Evolutionary conservation across 1,140 invertebrate genomes (phyloP), one percentile per base, ranked within the genome.

Genomic region (Ceratitis capitata): DNA sequence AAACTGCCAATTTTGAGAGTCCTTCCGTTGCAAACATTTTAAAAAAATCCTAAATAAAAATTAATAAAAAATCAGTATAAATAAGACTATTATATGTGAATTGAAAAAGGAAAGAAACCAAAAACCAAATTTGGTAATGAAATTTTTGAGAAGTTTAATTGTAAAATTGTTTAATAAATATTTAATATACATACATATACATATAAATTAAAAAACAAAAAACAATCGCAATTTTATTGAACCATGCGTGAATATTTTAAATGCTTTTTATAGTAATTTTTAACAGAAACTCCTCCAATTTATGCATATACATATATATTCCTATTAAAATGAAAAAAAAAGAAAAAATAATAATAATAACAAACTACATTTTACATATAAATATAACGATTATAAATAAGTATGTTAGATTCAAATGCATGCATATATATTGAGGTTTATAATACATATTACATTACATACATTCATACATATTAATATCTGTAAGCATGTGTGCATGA

Each of bases 11-110:
- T 87, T 87, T 84, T 87, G 88, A 88, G 88, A 91, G 86, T 91
- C 89, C 89, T 91, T 90, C 89, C 89, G 89, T 89, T 91, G 89
- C 85, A 69, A 85, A 61, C 19, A 58, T 49, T 86, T 82, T 84
- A 51, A 47, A 26, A 32, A 86, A 84, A 86, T 6, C 47, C 19
- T 51, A 85, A 51, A 19, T 4, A 4, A 39, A 85, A 53, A 9
- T 83, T 83, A 42, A 42, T 83, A 64, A 49, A 39, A 47, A 82
- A 56, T 9, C 64, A 69, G 82, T 26, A n/a, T 47, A 84, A 86
- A 14, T 26, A 47, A 82, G 45, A 51, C n/a, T 85, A 53, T 19
- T 56, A 84, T 53, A 19, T 86, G 84, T 32, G 39, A 84, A 78
- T 85, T 82, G 82, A 64, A 58, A 26, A n/a, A n/a, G n/a, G n/a